phyloP scores from a whole-genome alignment of 35 echinoderm and acorn worm species.

The Lytechinus variegatus region DNA sequence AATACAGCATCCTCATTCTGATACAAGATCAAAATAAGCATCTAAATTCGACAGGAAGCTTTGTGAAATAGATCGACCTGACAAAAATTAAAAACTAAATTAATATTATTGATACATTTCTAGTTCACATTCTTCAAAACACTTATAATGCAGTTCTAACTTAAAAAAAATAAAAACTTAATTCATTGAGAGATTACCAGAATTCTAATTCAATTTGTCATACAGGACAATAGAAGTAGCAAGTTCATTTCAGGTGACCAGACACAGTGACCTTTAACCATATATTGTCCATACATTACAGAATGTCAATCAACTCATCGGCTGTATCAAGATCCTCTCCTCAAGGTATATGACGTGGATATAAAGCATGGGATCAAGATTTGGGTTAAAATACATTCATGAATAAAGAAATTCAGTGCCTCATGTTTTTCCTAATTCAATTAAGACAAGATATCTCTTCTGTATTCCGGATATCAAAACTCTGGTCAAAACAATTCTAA shows the following conservation, averaged over 20 bases:
- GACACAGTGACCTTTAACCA: background rate
- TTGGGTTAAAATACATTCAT: background rate
- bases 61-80: too few relatives aligned
- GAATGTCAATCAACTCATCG: background rate
- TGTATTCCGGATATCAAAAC: background rate
- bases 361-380: background rate
- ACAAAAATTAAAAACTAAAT: too few relatives aligned
- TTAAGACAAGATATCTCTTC: background rate
- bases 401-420: background rate
- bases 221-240: background rate
- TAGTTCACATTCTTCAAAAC: too few relatives aligned
- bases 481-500: constrained; percentile 13
- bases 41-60: too few relatives aligned
- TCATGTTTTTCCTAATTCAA: constrained; percentile 20
- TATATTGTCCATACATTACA: background rate
- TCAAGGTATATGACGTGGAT: background rate
- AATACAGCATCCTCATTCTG: too few relatives aligned
- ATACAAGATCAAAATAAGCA: too few relatives aligned
- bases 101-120: too few relatives aligned
- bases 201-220: background rate
- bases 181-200: background rate
- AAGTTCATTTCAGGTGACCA: constrained; percentile 1
- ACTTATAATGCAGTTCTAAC: background rate
- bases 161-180: background rate
- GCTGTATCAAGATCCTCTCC: background rate